Percentiles rank a stretch among this genome's conserved stretches.
Evolutionary conservation across 2,113 vertebrate species (phyloP).

Genomic region (Struthidea cinerea): DNA sequence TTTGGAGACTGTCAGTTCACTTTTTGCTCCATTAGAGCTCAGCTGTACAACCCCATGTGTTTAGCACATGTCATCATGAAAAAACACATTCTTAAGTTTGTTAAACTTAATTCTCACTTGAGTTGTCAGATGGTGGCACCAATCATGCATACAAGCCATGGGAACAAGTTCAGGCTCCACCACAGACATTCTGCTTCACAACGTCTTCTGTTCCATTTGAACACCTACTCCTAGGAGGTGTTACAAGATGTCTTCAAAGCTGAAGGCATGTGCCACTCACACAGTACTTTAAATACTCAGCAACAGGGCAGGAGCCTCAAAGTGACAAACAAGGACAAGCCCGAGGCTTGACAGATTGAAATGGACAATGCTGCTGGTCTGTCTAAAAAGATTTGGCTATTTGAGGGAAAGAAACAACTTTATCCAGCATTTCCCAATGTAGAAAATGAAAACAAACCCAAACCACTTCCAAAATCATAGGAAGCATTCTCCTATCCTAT

Average conservation of each 20-base stretch:
- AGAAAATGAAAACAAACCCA: not conserved
- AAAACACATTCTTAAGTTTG: conserved; percentile 16
- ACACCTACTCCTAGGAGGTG: conserved; percentile 14
- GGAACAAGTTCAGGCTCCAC: conserved; percentile 26
- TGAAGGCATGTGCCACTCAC: conserved; percentile 8
- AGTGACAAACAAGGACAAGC: not conserved
- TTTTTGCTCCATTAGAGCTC: conserved; percentile 14
- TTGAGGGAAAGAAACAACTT: not conserved
- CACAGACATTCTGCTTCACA: conserved; percentile 9
- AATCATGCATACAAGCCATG: not conserved
- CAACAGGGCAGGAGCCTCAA: not conserved
- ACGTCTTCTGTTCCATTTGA: not conserved
- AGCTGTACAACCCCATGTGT: not conserved
- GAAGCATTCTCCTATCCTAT: not conserved
- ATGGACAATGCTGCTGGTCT: not conserved
- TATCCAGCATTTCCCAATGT: not conserved
- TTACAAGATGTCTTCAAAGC: conserved; percentile 13
- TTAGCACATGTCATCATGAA: not conserved
- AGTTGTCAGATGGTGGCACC: conserved; percentile 49
- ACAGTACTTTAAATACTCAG: not conserved
- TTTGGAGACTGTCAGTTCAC: not conserved
- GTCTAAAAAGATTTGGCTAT: not conserved
- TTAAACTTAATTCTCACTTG: conserved; percentile 31
- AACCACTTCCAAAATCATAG: not conserved
- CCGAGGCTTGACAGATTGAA: not conserved